A percentile compares a stretch with the other conserved stretches of the same genome.
phyloP scores from a whole-genome alignment of 2,888 invertebrate genomes.

The Masnerella sp. region DNA sequence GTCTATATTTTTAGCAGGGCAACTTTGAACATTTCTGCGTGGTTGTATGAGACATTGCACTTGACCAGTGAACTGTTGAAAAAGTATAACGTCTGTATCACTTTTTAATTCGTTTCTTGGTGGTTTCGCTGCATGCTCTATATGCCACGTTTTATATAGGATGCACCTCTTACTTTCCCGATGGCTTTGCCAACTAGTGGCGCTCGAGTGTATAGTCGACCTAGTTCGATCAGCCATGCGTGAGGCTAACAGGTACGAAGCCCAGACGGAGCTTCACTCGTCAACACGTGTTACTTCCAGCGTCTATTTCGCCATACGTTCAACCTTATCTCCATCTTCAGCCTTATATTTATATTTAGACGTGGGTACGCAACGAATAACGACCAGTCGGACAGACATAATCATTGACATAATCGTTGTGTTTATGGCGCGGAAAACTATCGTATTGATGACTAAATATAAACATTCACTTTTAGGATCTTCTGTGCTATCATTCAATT shows the following conservation, averaged over 20 bases:
- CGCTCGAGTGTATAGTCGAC: conserved; percentile 63
- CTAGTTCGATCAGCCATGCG: conserved; percentile 65
- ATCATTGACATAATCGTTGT: no score
- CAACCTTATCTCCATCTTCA: no score
- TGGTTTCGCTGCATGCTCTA: conserved; percentile 39
- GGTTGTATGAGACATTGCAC: conserved; percentile 40
- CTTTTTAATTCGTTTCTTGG: conserved; percentile 43
- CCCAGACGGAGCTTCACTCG: conserved; percentile 55
- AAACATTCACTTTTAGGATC: conserved; percentile 16
- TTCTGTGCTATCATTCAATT: conserved; percentile 20
- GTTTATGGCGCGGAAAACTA: no score
- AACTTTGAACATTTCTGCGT: no score
- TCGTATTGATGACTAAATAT: conserved; percentile 2
- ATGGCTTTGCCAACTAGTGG: conserved; percentile 51
- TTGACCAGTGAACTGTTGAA: conserved; percentile 26
- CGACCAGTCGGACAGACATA: no score
- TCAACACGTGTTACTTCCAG: conserved; percentile 59
- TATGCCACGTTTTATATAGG: conserved; percentile 40
- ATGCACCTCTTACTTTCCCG: conserved; percentile 50
- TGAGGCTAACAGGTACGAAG: conserved; percentile 64
- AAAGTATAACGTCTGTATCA: conserved; percentile 26
- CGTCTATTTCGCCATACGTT: conserved; percentile 37
- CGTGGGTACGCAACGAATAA: no score
- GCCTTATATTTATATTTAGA: no score
- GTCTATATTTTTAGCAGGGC: no score